Base-by-base conservation (phyloP, 1,140 invertebrate genomes). In the Leptinotarsa lineolata region DNA sequence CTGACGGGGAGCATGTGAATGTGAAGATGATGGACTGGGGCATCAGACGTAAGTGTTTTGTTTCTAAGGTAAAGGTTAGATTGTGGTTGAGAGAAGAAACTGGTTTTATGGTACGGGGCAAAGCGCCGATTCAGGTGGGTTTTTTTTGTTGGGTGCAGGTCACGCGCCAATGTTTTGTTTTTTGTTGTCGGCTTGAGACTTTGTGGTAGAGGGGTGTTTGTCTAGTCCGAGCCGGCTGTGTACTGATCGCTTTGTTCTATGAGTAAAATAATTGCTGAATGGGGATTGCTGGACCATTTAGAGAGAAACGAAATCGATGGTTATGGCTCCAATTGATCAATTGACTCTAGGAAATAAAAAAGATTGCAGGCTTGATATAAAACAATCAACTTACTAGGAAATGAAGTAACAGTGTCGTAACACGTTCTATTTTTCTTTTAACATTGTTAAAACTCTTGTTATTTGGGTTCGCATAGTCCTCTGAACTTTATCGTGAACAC, bases 21-120 rank as follows among this genome's bases (percentile, higher is more conserved):
- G 30, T 30, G 65, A 84, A 78, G 72, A 90, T 91, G 89, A 91
- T 92, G 91, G 91, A 92, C 87, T 92, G 91, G 91, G 91, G 91
- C 84, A 91, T 92, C 82, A 90, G 91, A 88, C 90, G 91, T 92
- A 90, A 90, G 91, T 90, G 86, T 80, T 63, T 63, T 54, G 48
- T 54, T 54, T 54, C 48, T 54, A 54, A 54, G 48, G 48, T n/a
- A 54, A 18, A 54, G 48, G 48, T 54, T 54, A 54, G 48, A 54
- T 54, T 54, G 48, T 54, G 48, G n/a, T 15, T 54, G 48, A 54
- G 48, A 54, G 48, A 54, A 54, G 48, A 54, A 54, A 54, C 48
- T 54, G 48, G 48, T 54, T 54, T 54, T 54, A 18, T 54, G 48
- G 48, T 18, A 54, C 15, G n/a, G 16, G n/a, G 48, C 48, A 54